Evolutionary conservation across 2,888 invertebrate species (phyloP).

Genomic region (Stenichneumon culpator): DNA sequence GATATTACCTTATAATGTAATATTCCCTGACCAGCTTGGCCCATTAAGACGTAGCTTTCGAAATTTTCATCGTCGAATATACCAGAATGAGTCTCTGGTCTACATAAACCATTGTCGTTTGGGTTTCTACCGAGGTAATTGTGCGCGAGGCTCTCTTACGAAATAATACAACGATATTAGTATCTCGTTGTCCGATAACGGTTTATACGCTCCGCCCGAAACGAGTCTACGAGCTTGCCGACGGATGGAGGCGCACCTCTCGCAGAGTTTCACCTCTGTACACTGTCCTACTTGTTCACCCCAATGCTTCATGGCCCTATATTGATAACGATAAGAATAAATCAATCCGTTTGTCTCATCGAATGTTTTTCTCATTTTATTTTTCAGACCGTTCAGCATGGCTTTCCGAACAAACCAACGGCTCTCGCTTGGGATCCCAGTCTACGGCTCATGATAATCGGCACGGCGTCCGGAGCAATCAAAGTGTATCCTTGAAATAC

Average conservation of each 20-base stretch:
- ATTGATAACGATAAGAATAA: slow-evolving; percentile 39
- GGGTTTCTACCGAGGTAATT: slow-evolving; percentile 6
- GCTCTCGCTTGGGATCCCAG: slow-evolving; percentile 97
- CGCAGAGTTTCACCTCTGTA: slow-evolving; percentile 3
- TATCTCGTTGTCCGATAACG: slow-evolving; percentile 26
- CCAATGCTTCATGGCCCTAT: not conserved
- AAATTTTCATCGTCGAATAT: slow-evolving; percentile 4
- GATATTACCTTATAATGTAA: slow-evolving; percentile 2
- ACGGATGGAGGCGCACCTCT: not conserved
- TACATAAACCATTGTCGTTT: slow-evolving; percentile 35
- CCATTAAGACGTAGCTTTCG: slow-evolving; percentile 31
- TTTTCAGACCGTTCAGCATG: slow-evolving; percentile 97
- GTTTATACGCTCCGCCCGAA: slow-evolving; percentile 14
- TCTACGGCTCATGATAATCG: slow-evolving; percentile 95
- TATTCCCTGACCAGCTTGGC: not conserved
- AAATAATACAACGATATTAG: slow-evolving; percentile 23
- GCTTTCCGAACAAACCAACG: slow-evolving; percentile 98
- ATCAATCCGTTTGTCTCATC: not conserved
- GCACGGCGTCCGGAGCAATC: slow-evolving; percentile 96
- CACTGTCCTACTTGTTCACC: slow-evolving; percentile 37
- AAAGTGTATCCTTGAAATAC: slow-evolving; percentile 89
- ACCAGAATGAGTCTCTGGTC: not conserved
- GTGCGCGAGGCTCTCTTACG: not conserved
- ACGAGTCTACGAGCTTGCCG: slow-evolving; percentile 17
- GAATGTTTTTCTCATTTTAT: slow-evolving; percentile 48